Evolutionary conservation across 1,140 invertebrate genomes (phyloP).

Genomic region (Aphidius ervi): DNA sequence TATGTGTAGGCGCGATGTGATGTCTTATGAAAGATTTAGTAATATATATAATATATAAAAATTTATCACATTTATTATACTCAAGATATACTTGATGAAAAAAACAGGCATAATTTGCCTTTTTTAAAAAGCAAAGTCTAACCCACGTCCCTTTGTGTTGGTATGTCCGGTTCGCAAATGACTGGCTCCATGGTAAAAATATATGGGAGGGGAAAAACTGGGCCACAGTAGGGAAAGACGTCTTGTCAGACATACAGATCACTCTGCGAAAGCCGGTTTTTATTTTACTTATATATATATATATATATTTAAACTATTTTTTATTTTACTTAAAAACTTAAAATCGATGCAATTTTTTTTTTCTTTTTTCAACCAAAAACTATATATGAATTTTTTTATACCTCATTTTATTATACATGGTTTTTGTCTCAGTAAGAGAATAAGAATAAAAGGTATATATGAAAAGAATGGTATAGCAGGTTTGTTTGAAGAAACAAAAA

Average conservation of each 20-base stretch:
- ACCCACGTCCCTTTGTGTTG: conserved; percentile 23
- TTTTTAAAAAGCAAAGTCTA: conserved; percentile 10
- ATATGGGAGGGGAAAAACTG: conserved; percentile 7
- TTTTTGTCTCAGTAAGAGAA: no score
- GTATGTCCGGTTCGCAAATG: conserved; percentile 20
- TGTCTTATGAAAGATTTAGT: conserved; percentile 13
- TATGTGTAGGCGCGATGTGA: conserved; percentile 16
- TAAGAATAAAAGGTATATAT: no score
- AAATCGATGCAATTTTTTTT: no score
- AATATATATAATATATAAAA: conserved; percentile 1
- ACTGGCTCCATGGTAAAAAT: conserved; percentile 4
- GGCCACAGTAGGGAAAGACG: conserved; percentile 12
- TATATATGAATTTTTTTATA: no score
- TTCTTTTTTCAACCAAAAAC: no score
- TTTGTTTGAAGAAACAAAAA: conserved; percentile 10
- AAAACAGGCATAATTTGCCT: no score
- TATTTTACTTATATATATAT: neutral
- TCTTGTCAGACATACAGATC: conserved; percentile 5
- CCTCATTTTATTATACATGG: no score
- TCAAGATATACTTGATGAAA: no score
- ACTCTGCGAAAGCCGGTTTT: conserved; percentile 13
- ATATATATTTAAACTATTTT: no score
- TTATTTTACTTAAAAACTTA: no score
- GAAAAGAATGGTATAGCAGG: no score
- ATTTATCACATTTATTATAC: neutral